phyloP scores from a whole-genome alignment of 2,113 vertebrate species.

The Hydrochoerus hydrochaeris region DNA sequence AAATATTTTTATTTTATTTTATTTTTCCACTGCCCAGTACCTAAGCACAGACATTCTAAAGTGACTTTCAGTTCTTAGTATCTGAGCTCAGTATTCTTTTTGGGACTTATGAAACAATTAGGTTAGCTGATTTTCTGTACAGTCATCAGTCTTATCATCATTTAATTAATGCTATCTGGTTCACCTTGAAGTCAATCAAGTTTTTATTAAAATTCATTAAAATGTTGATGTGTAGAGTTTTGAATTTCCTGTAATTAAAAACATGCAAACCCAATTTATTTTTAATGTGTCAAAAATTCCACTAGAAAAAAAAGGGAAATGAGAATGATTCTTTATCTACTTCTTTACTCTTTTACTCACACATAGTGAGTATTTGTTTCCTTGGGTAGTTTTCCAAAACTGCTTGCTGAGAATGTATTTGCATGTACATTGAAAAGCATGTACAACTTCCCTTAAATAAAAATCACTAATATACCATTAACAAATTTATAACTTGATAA shows the following conservation, averaged over 20 bases:
- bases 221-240: not conserved
- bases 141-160: not conserved
- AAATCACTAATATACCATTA: not conserved
- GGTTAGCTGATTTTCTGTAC: not conserved
- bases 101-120: not conserved
- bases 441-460: not conserved
- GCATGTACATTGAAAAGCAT: not conserved
- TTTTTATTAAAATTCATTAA: slow-evolving; percentile 33
- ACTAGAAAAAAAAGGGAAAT: not conserved
- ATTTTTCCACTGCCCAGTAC: not conserved
- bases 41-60: not conserved
- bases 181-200: slow-evolving; percentile 24
- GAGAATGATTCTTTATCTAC: not conserved
- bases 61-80: not conserved
- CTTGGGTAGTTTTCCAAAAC: not conserved
- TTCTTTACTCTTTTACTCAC: not conserved
- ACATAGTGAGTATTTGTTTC: not conserved
- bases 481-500: not conserved
- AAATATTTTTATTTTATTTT: not conserved
- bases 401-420: not conserved
- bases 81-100: not conserved
- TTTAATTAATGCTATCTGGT: not conserved
- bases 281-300: not conserved
- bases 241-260: not conserved
- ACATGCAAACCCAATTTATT: not conserved